Base-by-base conservation (phyloP, 53 echinoderm and acorn worm species). In the Temnopleurus reevesii region DNA sequence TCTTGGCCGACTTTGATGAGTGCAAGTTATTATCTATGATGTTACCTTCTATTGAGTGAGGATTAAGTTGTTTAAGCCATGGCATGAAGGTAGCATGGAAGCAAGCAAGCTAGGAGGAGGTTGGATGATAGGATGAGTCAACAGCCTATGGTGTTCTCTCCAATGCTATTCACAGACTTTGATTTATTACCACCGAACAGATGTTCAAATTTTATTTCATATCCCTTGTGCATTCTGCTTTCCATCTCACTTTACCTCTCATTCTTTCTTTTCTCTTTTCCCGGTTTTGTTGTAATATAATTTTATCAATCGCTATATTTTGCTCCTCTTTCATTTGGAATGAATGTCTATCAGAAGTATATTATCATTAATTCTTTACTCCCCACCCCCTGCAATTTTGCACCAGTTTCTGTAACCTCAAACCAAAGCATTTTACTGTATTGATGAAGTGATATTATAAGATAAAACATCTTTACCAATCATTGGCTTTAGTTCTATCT, bases 161-260 rank as follows among this genome's bases (percentile, higher is more conserved):
- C 71, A 47, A 79, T 46, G 79, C 79, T 79, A 26, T 79, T 41
- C 27, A 17, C 49, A 47, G 79, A 51, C 49, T 79, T 29, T 79
- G 79, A 79, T 79, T 79, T 79, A 79, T 79, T 79, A 79, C 79
- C 79, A 12, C 7, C 19, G 79, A 79, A 79, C 79, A 79, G 79
- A 79, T 79, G 79, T 71, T 71, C 71, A 71, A 71, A 71, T 71
- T 71, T 71, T 71, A 71, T 71, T 71, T 71, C 36, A 71, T 71
- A 71, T 71, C 71, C 71, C 71, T 38, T 71, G 71, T 71, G 71
- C 38, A 71, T 71, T 71, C 71, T 71, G 36, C 9, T 63, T 63
- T 34, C 33, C 33, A 29, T 41, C 71, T 38, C 21, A 38, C 58
- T 25, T 58, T 28, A 8, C 12, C 26, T 38, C 38, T n/a, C n/a